phyloP scores from a whole-genome alignment of 2,113 vertebrate species.

The Sphaerodactylus townsendi region DNA sequence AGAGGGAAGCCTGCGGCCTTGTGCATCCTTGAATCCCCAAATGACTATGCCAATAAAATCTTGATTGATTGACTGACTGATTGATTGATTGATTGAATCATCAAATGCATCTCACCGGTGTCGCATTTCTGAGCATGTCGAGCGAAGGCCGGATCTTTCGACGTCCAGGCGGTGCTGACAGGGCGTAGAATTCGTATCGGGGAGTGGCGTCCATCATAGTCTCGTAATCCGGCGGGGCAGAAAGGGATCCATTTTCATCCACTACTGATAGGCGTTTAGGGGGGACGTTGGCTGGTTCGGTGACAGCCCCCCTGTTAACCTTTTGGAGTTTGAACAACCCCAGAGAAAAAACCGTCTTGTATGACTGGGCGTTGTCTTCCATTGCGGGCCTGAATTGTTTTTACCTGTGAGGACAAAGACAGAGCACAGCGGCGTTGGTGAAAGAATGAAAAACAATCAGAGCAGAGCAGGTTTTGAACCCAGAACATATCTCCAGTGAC shows the following conservation, averaged over 20 bases:
- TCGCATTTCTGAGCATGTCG: conserved; percentile 64
- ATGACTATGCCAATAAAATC: too few species aligned
- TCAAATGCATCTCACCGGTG: conserved; percentile 37
- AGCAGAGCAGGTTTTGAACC: background rate
- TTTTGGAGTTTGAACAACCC: conserved; percentile 16
- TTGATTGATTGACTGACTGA: too few species aligned
- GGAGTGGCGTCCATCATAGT: conserved; percentile 62
- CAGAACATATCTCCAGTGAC: background rate
- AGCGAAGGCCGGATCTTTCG: conserved; percentile 58
- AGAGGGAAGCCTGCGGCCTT: background rate
- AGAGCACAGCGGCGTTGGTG: background rate
- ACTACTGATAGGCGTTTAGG: background rate
- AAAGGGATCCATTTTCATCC: background rate
- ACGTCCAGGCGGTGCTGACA: conserved; percentile 35
- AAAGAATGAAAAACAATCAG: too few species aligned
- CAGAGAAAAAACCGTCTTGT: conserved; percentile 20
- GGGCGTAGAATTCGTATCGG: conserved; percentile 66
- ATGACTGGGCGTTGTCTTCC: background rate
- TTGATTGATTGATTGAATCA: too few species aligned
- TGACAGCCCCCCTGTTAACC: background rate
- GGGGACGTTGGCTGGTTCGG: background rate
- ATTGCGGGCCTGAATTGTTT: background rate
- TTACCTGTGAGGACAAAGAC: background rate
- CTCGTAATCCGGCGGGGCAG: conserved; percentile 58
- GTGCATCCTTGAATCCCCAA: background rate